phyloP scores from a whole-genome alignment of 1,140 invertebrate species.

The Galleria mellonella region DNA sequence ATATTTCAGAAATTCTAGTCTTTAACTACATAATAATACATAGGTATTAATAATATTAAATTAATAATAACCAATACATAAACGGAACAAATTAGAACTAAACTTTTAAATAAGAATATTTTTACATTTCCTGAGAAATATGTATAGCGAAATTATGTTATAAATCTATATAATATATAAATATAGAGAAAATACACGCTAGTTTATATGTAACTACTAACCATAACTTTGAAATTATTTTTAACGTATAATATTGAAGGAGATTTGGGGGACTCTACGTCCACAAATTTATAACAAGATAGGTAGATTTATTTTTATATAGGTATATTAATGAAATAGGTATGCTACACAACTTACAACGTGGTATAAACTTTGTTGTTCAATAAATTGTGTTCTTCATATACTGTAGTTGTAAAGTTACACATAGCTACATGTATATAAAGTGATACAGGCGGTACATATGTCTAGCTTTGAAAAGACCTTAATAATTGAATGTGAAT shows the following conservation, averaged over 20 bases:
- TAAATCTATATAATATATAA: slow-evolving; percentile 15
- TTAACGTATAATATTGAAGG: slow-evolving; percentile 9
- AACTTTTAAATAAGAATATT: slow-evolving; percentile 2
- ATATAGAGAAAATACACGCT: slow-evolving; percentile 14
- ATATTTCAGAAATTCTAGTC: background rate
- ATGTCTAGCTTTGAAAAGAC: slow-evolving; percentile 3
- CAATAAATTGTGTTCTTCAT: background rate
- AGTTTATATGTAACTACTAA: slow-evolving; percentile 12
- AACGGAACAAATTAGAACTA: slow-evolving; percentile 10
- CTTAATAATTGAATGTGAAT: slow-evolving; percentile 13
- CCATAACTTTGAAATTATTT: slow-evolving; percentile 15
- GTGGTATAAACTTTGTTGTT: background rate
- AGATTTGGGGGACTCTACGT: slow-evolving; percentile 1
- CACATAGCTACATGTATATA: background rate
- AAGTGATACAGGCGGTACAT: background rate
- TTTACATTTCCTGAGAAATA: too few relatives aligned
- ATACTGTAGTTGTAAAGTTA: background rate
- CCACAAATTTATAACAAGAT: slow-evolving; percentile 5
- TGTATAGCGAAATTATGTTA: background rate
- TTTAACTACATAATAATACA: background rate
- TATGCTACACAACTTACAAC: slow-evolving; percentile 18
- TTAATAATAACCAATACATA: slow-evolving; percentile 1
- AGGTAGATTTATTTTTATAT: slow-evolving; percentile 5
- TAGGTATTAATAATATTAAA: background rate
- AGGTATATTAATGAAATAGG: slow-evolving; percentile 14